Evolutionary conservation across 1,140 invertebrate species (phyloP).

Genomic region (Phortica variegata): DNA sequence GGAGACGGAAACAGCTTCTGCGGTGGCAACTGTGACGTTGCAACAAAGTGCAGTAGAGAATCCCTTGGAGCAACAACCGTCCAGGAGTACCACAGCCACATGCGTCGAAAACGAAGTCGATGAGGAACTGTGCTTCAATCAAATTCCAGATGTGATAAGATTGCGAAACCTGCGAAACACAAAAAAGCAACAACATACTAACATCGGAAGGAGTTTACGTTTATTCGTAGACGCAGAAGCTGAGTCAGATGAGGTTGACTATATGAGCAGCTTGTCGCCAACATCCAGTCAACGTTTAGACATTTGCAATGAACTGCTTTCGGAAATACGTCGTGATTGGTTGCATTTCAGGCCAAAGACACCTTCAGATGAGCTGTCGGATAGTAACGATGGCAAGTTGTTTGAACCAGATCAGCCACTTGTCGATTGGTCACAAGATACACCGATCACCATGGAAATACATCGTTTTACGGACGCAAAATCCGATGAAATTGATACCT

Average conservation of each 20-base stretch:
- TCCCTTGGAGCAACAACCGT: slow-evolving; percentile 5
- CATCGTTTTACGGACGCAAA: slow-evolving; percentile 38
- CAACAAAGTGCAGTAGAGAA: background rate
- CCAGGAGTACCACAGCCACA: background rate
- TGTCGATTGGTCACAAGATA: slow-evolving; percentile 59
- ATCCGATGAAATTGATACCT: background rate
- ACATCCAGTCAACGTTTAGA: slow-evolving; percentile 52
- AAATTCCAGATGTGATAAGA: slow-evolving; percentile 48
- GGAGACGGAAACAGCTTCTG: slow-evolving; percentile 32
- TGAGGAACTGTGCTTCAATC: slow-evolving; percentile 27
- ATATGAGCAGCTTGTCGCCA: slow-evolving; percentile 42
- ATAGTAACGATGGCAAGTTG: slow-evolving; percentile 26
- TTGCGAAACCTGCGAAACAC: slow-evolving; percentile 34
- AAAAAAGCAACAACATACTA: slow-evolving; percentile 10
- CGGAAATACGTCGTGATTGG: slow-evolving; percentile 58
- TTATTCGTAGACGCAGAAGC: slow-evolving; percentile 9
- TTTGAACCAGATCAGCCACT: slow-evolving; percentile 50
- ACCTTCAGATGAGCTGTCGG: slow-evolving; percentile 52
- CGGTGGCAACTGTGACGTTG: slow-evolving; percentile 13
- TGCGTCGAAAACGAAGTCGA: slow-evolving; percentile 17
- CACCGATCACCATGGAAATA: slow-evolving; percentile 63
- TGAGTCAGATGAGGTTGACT: slow-evolving; percentile 26
- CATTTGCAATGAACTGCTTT: slow-evolving; percentile 52
- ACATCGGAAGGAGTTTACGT: slow-evolving; percentile 26
- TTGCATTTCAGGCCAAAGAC: slow-evolving; percentile 78